Conservation (phyloP, 2,888 invertebrate species). For the Xiphydria camelus region DNA sequence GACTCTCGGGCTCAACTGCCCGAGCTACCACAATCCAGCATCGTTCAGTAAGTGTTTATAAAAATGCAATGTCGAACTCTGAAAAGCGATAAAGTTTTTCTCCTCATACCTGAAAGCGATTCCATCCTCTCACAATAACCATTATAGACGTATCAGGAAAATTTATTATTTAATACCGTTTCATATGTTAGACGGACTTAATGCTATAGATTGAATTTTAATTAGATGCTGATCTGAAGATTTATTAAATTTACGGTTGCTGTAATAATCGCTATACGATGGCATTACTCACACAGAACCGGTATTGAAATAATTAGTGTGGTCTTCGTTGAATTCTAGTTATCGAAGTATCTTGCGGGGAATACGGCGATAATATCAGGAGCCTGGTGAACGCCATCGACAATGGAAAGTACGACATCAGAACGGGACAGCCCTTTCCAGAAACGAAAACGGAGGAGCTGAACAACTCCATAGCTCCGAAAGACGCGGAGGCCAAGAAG, state of each 20-base stretch:
- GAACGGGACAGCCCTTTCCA: constrained; percentile 72
- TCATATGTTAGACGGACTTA: no score
- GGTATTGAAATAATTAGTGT: constrained; percentile 8
- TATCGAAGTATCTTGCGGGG: constrained; percentile 95
- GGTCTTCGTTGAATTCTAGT: constrained; percentile 60
- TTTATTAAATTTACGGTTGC: no score
- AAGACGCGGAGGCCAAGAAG: constrained; percentile 31
- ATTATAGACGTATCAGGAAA: no score
- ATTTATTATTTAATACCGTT: no score
- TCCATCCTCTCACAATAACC: no score
- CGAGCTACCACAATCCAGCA: constrained; percentile 96
- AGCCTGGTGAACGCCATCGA: constrained; percentile 83
- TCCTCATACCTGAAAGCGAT: no score
- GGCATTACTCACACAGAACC: no score
- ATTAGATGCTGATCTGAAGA: no score
- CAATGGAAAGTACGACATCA: constrained; percentile 81
- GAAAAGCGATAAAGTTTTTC: background rate
- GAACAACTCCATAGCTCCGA: constrained; percentile 56
- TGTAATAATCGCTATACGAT: no score
- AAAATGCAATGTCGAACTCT: background rate
- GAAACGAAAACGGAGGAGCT: constrained; percentile 60
- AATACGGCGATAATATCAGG: constrained; percentile 89
- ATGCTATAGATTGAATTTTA: no score
- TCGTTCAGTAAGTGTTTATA: constrained; percentile 82
- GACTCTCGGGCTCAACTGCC: constrained; percentile 83